phyloP scores from a whole-genome alignment of 2,797 vertebrate species.

The Columba guinea region DNA sequence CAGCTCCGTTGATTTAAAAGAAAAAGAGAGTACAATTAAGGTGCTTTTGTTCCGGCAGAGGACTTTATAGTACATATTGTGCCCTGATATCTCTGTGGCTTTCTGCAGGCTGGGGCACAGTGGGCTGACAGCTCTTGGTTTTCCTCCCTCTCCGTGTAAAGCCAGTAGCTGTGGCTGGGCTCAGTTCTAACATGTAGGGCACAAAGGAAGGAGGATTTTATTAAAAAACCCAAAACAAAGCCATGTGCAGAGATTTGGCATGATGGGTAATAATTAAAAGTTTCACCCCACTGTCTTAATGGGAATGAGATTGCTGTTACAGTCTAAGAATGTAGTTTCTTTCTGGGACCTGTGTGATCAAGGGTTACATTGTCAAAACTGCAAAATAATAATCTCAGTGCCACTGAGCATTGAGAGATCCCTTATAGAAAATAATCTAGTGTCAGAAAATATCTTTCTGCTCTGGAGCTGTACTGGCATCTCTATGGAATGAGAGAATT shows the following conservation, averaged over 20 bases:
- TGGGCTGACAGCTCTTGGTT: not conserved
- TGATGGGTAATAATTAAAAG: not conserved
- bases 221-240: not conserved
- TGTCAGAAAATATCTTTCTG: not conserved
- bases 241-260: not conserved
- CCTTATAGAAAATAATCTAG: not conserved
- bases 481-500: not conserved
- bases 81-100: not conserved
- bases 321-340: not conserved
- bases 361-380: not conserved
- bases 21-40: slow-evolving; percentile 19
- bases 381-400: not conserved
- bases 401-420: not conserved
- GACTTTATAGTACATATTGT: slow-evolving; percentile 40
- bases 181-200: not conserved
- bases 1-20: slow-evolving; percentile 30
- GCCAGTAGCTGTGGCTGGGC: not conserved
- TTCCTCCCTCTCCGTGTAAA: not conserved
- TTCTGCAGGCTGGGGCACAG: not conserved
- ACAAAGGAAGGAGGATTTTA: not conserved
- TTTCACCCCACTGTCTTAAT: not conserved
- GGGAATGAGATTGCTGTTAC: not conserved
- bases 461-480: not conserved
- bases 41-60: slow-evolving; percentile 26
- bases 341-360: not conserved